phyloP scores from a whole-genome alignment of 2,888 invertebrate species.

The Trichopoda pennipes region DNA sequence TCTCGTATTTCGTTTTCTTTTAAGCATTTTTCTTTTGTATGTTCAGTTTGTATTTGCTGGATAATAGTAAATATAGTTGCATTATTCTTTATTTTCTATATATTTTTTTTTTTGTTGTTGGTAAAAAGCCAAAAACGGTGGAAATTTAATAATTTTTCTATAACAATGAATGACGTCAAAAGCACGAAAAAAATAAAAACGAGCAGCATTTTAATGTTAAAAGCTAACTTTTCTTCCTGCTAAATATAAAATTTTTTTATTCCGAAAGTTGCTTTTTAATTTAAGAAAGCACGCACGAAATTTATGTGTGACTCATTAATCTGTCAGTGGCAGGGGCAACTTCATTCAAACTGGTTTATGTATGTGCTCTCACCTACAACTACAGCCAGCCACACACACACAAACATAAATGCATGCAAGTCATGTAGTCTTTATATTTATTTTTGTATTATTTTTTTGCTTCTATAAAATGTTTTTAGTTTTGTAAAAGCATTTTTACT shows the following conservation, averaged over 20 bases:
- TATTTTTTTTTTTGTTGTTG: conserved; percentile 24
- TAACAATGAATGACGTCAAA: conserved; percentile 62
- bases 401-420: background rate
- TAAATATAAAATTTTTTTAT: conserved; percentile 9
- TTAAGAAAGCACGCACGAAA: conserved; percentile 56
- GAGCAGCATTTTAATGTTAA: conserved; percentile 4
- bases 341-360: conserved; percentile 52
- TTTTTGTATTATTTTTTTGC: background rate
- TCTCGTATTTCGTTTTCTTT: conserved; percentile 8
- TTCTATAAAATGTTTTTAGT: background rate
- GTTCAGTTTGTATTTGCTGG: conserved; percentile 17
- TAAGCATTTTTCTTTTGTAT: conserved; percentile 10
- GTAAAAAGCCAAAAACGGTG: conserved; percentile 53
- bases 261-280: background rate
- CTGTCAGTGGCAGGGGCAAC: conserved; percentile 64
- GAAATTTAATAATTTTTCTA: conserved; percentile 46
- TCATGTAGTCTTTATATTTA: too few relatives aligned
- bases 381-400: background rate
- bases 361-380: background rate
- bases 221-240: conserved; percentile 14
- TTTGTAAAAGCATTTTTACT: background rate
- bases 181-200: conserved; percentile 29
- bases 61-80: conserved; percentile 42
- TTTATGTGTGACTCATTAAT: conserved; percentile 66
- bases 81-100: too few relatives aligned